A percentile compares a stretch with the other conserved stretches of the same genome.
Conservation (phyloP, 2,888 invertebrate species). For the Lochmaea crataegi region DNA sequence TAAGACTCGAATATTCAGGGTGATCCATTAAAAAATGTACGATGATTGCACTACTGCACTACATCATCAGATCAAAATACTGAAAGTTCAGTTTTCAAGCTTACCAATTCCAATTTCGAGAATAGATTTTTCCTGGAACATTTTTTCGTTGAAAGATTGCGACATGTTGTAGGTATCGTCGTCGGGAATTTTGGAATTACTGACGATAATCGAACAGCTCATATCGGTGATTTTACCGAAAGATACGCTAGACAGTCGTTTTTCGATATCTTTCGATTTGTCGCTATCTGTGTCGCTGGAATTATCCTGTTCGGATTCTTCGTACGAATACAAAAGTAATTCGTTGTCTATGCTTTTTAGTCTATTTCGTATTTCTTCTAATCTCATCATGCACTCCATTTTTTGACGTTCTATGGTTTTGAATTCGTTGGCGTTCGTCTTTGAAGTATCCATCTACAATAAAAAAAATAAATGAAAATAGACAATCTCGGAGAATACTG, state of each 20-base stretch:
- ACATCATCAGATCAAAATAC: too few species aligned
- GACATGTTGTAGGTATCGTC: slow-evolving; percentile 62
- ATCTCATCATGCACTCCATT: slow-evolving; percentile 69
- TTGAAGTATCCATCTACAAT: slow-evolving; percentile 68
- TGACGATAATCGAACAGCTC: slow-evolving; percentile 62
- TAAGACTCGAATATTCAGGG: too few species aligned
- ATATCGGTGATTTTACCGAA: slow-evolving; percentile 56
- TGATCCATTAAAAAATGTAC: too few species aligned
- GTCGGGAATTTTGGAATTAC: slow-evolving; percentile 54
- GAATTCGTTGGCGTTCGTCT: slow-evolving; percentile 77
- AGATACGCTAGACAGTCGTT: slow-evolving; percentile 49
- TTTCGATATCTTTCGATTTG: slow-evolving; percentile 68
- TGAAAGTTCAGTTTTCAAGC: slow-evolving; percentile 16
- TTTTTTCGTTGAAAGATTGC: slow-evolving; percentile 64
- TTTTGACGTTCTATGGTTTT: slow-evolving; percentile 77
- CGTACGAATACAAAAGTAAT: slow-evolving; percentile 64
- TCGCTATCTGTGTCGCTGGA: slow-evolving; percentile 67
- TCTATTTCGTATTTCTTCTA: slow-evolving; percentile 76
- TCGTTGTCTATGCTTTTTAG: slow-evolving; percentile 76
- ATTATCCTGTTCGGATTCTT: slow-evolving; percentile 62
- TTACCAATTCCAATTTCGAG: slow-evolving; percentile 60
- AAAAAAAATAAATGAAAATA: background rate
- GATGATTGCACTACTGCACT: too few species aligned
- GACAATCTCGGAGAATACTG: too few species aligned
- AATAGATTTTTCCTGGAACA: slow-evolving; percentile 62